phyloP scores from a whole-genome alignment of 2,888 invertebrate genomes.

The Dynastes hyllus region DNA sequence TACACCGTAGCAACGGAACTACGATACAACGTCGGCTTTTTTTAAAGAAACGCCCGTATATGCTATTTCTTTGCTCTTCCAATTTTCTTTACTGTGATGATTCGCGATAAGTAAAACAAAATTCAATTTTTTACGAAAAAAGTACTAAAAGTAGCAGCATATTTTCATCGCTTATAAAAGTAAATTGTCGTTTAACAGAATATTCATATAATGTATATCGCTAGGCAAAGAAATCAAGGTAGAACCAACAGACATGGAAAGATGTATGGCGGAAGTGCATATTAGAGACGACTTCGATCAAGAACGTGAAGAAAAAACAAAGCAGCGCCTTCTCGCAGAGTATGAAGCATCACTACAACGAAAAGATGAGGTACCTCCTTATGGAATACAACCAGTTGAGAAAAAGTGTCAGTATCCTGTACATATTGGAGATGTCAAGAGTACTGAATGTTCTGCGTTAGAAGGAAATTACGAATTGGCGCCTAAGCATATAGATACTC shows the following conservation, averaged over 20 bases:
- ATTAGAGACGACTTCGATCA: conserved; percentile 58
- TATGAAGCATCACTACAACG: conserved; percentile 66
- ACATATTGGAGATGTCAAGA: conserved; percentile 63
- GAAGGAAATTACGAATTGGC: conserved; percentile 58
- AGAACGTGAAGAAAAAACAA: conserved; percentile 59
- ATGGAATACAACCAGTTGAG: conserved; percentile 67
- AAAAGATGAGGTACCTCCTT: conserved; percentile 62
- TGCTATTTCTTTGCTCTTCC: no score
- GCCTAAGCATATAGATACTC: conserved; percentile 68
- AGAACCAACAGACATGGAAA: conserved; percentile 64
- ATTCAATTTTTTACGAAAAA: no score
- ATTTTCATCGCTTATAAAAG: no score
- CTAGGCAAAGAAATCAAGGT: conserved; percentile 58
- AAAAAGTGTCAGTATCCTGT: conserved; percentile 65
- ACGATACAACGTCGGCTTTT: no score
- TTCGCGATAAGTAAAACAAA: no score
- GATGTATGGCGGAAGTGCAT: conserved; percentile 64
- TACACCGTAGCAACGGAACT: no score
- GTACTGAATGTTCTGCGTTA: conserved; percentile 63
- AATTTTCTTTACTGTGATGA: no score
- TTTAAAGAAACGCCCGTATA: no score
- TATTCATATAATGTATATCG: not conserved
- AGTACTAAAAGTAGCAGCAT: no score
- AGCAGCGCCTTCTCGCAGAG: conserved; percentile 62
- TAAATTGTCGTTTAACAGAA: no score